phyloP scores from a whole-genome alignment of 2,888 invertebrate species.

The Dascillus cervinus region DNA sequence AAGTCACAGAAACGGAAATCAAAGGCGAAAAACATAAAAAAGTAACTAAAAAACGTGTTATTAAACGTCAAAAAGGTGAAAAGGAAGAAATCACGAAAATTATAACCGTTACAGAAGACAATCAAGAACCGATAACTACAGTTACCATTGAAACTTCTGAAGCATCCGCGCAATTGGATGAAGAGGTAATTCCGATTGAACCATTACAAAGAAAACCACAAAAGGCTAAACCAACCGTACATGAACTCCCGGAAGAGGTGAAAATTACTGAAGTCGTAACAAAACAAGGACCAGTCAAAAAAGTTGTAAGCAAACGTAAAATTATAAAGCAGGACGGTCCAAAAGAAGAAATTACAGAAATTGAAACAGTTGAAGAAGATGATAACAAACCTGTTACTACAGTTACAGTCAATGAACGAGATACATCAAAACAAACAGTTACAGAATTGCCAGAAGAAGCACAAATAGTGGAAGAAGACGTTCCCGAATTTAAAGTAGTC shows the following conservation, averaged over 20 bases:
- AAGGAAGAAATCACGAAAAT: conserved; percentile 32
- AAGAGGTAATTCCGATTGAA: conserved; percentile 12
- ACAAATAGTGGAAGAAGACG: conserved; percentile 12
- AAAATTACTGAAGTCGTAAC: conserved; percentile 27
- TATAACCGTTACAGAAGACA: conserved; percentile 32
- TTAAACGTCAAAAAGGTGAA: conserved; percentile 25
- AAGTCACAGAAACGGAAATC: conserved; percentile 31
- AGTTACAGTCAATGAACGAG: conserved; percentile 32
- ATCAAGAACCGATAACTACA: conserved; percentile 25
- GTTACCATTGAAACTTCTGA: conserved; percentile 25
- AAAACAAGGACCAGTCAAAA: conserved; percentile 29
- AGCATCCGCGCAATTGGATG: conserved; percentile 14
- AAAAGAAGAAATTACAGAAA: conserved; percentile 24
- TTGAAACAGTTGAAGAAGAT: conserved; percentile 21
- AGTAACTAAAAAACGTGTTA: conserved; percentile 19
- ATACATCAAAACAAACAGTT: conserved; percentile 17
- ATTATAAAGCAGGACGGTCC: conserved; percentile 25
- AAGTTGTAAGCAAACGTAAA: conserved; percentile 24
- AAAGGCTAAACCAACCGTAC: conserved; percentile 17
- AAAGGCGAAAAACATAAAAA: conserved; percentile 28
- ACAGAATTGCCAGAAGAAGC: conserved; percentile 27
- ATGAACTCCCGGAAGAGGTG: conserved; percentile 25
- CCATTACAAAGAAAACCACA: conserved; percentile 12
- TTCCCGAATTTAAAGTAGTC: conserved; percentile 26
- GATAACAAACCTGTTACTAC: conserved; percentile 40